Percentiles rank a stretch among this genome's conserved stretches.
Conservation (phyloP, 2,113 vertebrate species). For the Sorex araneus region DNA sequence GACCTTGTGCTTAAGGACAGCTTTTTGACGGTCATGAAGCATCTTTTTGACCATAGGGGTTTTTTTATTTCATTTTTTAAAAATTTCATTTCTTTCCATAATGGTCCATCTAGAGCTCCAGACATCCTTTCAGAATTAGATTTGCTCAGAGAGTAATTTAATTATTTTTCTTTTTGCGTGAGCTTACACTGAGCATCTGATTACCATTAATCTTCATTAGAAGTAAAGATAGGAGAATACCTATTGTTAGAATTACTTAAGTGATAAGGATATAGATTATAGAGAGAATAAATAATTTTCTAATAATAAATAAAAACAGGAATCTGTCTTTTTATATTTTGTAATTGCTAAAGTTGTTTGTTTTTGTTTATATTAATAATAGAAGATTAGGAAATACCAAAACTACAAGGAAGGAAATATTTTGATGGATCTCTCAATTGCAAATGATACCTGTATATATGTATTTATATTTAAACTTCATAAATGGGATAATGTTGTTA, state of each 20-base stretch:
- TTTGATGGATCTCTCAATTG: slow-evolving; percentile 50
- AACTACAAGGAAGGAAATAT: slow-evolving; percentile 45
- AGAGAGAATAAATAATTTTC: slow-evolving; percentile 44
- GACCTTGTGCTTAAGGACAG: not conserved
- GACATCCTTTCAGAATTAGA: slow-evolving; percentile 73
- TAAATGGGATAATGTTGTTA: slow-evolving; percentile 24
- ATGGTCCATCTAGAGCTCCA: slow-evolving; percentile 51
- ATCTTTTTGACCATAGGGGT: not conserved
- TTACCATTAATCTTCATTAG: not conserved
- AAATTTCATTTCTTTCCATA: slow-evolving; percentile 40
- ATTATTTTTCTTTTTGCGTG: slow-evolving; percentile 54
- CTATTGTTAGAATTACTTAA: not conserved
- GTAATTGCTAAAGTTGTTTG: not conserved
- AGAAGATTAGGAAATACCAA: slow-evolving; percentile 66
- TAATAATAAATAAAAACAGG: slow-evolving; percentile 45
- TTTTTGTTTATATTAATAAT: not conserved
- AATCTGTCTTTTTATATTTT: slow-evolving; percentile 52
- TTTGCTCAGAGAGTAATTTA: slow-evolving; percentile 49
- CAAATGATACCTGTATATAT: not conserved
- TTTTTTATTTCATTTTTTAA: not conserved
- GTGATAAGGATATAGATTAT: not conserved
- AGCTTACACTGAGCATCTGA: slow-evolving; percentile 15
- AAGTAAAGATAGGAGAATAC: not conserved
- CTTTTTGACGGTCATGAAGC: not conserved
- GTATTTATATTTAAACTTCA: slow-evolving; percentile 36